Evolutionary conservation across 2,113 vertebrate species (phyloP), one percentile per base, ranked within the genome.

Genomic region (Petroica traversi): DNA sequence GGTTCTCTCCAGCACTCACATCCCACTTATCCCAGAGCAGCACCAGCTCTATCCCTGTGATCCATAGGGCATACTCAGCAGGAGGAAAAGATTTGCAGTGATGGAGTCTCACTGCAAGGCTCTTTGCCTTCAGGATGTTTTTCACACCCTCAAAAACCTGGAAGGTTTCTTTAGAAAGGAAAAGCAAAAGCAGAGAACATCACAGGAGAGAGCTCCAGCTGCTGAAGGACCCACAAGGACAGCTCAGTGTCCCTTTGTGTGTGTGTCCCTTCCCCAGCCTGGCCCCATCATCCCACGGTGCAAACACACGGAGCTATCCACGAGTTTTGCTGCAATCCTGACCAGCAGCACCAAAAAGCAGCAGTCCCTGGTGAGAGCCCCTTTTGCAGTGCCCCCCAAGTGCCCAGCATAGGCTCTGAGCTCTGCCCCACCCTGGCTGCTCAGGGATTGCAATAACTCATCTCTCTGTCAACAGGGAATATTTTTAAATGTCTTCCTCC

Each of bases 401-500:
- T 5, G 26, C 61, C 51, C 12, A 14, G 81, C 5, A 0, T 43
- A 38, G 72, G 6, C 66, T 17, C 62, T 31, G 5, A 63, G 46
- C 72, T 64, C 92, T 68, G 45, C 72, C 79, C 83, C 33, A 62
- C 52, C 67, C 75, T 9, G 14, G 57, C 82, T 68, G n/a, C 61
- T 59, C 48, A 36, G 61, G n/a, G 45, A 33, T 4, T 33, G 29
- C 31, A 31, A 6, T 74, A 92, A 91, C 40, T 95, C 84, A 89
- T 80, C 51, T 9, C 43, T 29, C 64, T 89, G 89, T 86, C 92
- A 92, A 51, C 68, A 5, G 64, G 80, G 84, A 89, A 29, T 92
- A 77, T 86, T 94, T 93, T 87, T 55, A 96, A 81, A 80, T 38
- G 77, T n/a, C 64, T 46, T 58, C 55, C 77, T 91, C 84, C 87